Evolutionary conservation across 2,888 invertebrate genomes (phyloP), one percentile per base, ranked within the genome.

Genomic region (Prenolepis imparis): DNA sequence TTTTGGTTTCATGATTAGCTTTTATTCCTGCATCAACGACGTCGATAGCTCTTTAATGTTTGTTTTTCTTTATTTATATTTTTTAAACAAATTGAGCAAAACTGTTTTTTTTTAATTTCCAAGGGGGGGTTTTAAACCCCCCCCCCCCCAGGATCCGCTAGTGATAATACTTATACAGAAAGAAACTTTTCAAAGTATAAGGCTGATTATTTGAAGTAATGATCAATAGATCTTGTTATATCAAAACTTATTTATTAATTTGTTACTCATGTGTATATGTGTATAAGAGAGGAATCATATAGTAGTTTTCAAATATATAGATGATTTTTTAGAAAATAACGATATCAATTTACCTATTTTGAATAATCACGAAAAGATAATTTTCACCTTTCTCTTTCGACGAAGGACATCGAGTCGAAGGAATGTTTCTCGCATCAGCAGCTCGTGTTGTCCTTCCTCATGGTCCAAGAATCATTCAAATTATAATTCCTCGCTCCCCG

Each of bases 401-500:
- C 44, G 61, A 61, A 66, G 74, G 41, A 64, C 85, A 74, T 81
- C 87, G 74, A 80, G 85, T 85, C 68, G 80, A 48, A n/a, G 77
- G 57, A 59, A 83, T 89, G 88, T 81, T 84, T 85, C 83, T 82
- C 88, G 87, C 84, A 86, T 84, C 75, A 86, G 72, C 87, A 77
- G 82, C 84, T 84, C 82, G 82, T 57, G 87, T 78, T 81, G 84
- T 85, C 82, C 84, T 86, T 82, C 74, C 80, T 67, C 70, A 44
- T 82, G 61, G 64, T 70, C 84, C 81, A 86, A 75, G 85, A 82
- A 85, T 90, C 86, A 86, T 82, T 86, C 88, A 87, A 91, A 91
- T 92, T 89, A 90, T 88, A 91, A 91, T 92, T 89, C 91, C 87
- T 83, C 64, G 82, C 67, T 84, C 72, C 61, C 72, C 61, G 57